These are phyloP conservation scores for Oophaga sylvatica DNA, from an alignment of 2,797 vertebrate species.

Conservation along the genomic window DNA sequence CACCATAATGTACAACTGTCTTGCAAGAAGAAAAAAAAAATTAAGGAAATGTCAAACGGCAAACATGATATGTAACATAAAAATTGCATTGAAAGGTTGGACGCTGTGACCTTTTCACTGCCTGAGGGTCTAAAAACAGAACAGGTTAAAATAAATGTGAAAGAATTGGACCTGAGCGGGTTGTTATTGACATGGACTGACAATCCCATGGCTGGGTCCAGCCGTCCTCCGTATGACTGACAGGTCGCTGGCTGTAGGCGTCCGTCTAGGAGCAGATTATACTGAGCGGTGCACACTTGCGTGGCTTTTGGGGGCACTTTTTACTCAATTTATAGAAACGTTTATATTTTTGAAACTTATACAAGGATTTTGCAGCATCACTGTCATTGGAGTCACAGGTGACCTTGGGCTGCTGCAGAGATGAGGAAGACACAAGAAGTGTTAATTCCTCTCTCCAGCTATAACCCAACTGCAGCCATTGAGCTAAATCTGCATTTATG, in stretches of 20 bases:
- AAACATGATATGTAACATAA: not conserved
- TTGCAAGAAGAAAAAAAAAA: not conserved
- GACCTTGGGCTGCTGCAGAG: no score
- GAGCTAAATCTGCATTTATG: no score
- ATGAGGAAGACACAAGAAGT: no score
- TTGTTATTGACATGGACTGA: not conserved
- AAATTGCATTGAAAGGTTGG: not conserved
- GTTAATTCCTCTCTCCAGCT: no score
- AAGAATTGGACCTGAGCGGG: not conserved
- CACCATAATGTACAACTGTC: not conserved
- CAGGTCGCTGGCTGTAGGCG: not conserved
- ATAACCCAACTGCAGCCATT: no score
- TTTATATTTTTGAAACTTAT: no score
- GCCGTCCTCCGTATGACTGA: not conserved
- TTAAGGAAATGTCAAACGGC: constrained; percentile 13
- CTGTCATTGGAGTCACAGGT: no score
- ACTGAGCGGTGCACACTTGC: not conserved
- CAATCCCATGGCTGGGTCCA: not conserved
- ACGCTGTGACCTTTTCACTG: not conserved
- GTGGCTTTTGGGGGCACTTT: no score
- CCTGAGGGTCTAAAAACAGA: not conserved
- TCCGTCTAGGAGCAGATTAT: not conserved
- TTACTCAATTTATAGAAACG: no score
- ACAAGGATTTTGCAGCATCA: no score
- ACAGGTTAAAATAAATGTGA: not conserved